Evolutionary conservation across 2,888 invertebrate species (phyloP), one percentile per base, ranked within the genome.

Genomic region (Chydorus sphaericus): DNA sequence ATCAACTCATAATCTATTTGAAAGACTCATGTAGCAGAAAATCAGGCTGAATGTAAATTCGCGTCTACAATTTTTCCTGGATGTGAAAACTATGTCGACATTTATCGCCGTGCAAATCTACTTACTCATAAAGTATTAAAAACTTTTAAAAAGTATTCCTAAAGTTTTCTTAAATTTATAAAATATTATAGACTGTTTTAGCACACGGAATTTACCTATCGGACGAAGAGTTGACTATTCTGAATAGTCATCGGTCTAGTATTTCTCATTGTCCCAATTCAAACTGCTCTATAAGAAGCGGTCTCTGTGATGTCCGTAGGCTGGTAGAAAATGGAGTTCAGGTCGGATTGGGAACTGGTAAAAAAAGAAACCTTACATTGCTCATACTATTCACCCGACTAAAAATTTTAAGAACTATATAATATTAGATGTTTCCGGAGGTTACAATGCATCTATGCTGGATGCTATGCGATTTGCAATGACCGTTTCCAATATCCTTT

Each of bases 221-320:
- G 8, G 79, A 83, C 37, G 73, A 74, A 3, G 92, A 92, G 70
- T 71, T 87, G 18, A 62, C 69, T 11, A 64, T 84, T 7, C 66
- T 92, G 18, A 73, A 74, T 20, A 61, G 73, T 26, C 74, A 76
- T 55, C 79, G 79, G 1, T 77, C 81, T 2, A 77, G 85, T 0
- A 70, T 93, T 7, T 80, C 87, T 1, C 92, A 92, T 67, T 93
- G 92, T 66, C 89, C 92, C 0, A 80, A 83, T 33, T 91, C 91
- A 2, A 92, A 92, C 69, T 82, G 81, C 0, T 78, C 81, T 62
- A 72, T 93, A 37, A 75, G 75, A 63, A 91, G 90, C 14, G 92
- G 92, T 0, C 65, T 87, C 2, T 88, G 90, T 65, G 84, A 89
- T 63, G 80, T 88, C 0, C 73, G 77, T 58, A 77, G 77, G 55